Base-by-base conservation (phyloP, 2,888 invertebrate genomes). In the Ferrisia virgata region DNA sequence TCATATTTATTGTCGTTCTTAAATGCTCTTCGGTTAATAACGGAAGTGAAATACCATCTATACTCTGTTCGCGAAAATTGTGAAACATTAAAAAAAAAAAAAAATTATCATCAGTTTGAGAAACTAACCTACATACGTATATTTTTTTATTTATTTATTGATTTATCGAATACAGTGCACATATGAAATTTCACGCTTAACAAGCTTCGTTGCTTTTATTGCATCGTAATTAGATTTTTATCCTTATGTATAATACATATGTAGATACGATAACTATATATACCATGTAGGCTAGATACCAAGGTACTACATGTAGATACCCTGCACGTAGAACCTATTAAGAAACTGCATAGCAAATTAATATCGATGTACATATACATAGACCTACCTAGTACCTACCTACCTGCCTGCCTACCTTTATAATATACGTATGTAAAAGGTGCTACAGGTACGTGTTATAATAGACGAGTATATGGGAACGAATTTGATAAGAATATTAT, bases 21-120 rank as follows among this genome's bases (percentile, higher is more conserved):
- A 90, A 87, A 86, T 90, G 90, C 79, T 90, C 90, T 84, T 90
- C 89, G 11, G 89, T 90, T 79, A 90, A 88, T 85, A 89, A 87
- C 1, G 89, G 89, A 64, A 90, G 87, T 2, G 89, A 88, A 33
- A 88, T 87, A 33, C 90, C 90, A 85, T 89, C 89, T 79, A 90
- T 89, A 22, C 89, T 88, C 86, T 90, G 89, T 64, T 90, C 90
- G 25, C 89, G 88, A 87, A 90, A 90, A 85, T 88, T 88, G 90
- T 90, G 88, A n/a, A 88, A 88, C 85, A 84, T 84, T n/a, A n/a
- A n/a, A n/a, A n/a, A n/a, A n/a, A n/a, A n/a, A 86, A 85, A 84
- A 81, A 85, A 53, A 58, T 18, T 22, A 47, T 43, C 15, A 43
- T 43, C 43, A 43, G 43, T 40, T 11, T 40, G 13, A 40, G 40